Evolutionary conservation across 2,797 vertebrate species (phyloP), one percentile per base, ranked within the genome.

Genomic region (Enteromius radiatus): DNA sequence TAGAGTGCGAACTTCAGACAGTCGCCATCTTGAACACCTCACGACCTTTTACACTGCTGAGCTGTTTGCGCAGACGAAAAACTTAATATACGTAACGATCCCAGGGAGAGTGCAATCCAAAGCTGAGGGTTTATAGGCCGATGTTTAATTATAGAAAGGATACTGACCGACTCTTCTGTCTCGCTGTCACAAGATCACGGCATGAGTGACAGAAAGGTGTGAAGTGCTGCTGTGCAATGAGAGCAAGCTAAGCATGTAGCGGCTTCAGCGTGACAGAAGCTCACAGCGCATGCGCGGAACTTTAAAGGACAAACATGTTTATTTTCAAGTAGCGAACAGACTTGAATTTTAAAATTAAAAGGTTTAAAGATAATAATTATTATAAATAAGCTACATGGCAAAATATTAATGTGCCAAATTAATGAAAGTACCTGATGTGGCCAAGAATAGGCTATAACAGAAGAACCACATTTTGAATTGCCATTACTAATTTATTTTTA

Each of bases 21-120:
- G 75, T 80, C 87, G 87, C 87, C 87, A 86, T 88, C 85, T 88
- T 88, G 84, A 80, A 64, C 85, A 73, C 76, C 83, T 85, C 81
- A 84, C 87, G 65, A 84, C 84, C 80, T 81, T 21, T 74, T 8
- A 80, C 63, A 63, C 45, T 4, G 38, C 80, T 41, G 45, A 61
- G 79, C 31, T 84, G 63, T 56, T 59, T 84, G 78, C 83, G 85
- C 78, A 82, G 78, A 73, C 12, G 68, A 67, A 63, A 80, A 86
- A 86, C 43, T 81, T 81, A 61, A 74, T 64, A 56, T 81, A 45
- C 23, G 38, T 43, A 56, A 84, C 21, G 3, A 76, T 28, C n/a
- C 38, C 61, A 23, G 23, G 6, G 52, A 52, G 59, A 49, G 19
- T 2, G 23, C 26, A 76, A 61, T 21, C 1, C 75, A 31, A 31